These are phyloP conservation scores for Morone chrysops DNA, from an alignment of 2,113 vertebrate species.

Conservation along the genomic window DNA sequence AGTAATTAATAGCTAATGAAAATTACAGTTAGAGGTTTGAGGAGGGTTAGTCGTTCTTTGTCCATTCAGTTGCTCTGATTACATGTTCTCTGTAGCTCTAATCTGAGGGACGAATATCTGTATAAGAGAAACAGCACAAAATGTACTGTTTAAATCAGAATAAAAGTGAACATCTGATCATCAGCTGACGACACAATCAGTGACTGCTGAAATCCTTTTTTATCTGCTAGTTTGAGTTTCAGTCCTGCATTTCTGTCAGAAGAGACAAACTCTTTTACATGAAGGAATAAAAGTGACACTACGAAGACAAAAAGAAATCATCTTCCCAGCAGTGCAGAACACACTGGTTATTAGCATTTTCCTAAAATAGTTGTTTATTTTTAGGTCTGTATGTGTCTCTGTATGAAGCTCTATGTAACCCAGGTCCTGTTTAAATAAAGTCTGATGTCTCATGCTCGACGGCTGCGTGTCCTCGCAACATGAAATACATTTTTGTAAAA, in stretches of 20 bases:
- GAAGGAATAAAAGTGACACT: not conserved
- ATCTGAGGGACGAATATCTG: not conserved
- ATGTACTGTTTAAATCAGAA: not conserved
- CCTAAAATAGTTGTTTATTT: conserved; percentile 61
- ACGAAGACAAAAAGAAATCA: not conserved
- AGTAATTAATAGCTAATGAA: not conserved
- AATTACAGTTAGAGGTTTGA: not conserved
- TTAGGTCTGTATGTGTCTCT: conserved; percentile 33
- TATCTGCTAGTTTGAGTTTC: conserved; percentile 15
- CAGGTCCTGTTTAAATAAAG: conserved; percentile 21
- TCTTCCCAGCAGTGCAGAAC: conserved; percentile 33
- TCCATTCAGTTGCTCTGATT: not conserved
- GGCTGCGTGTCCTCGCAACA: conserved; percentile 27
- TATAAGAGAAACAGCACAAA: not conserved
- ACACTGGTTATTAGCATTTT: conserved; percentile 37
- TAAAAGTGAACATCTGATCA: conserved; percentile 18
- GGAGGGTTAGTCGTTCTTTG: not conserved
- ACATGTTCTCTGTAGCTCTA: not conserved
- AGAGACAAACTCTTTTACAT: not conserved
- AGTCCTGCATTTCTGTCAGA: not conserved
- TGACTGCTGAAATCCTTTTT: conserved; percentile 26
- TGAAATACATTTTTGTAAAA: conserved; percentile 37
- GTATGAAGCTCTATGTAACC: conserved; percentile 7
- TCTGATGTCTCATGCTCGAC: conserved; percentile 1
- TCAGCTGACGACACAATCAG: conserved; percentile 7